These are phyloP conservation scores for Chaetodon trifascialis DNA, from an alignment of 2,113 vertebrate species.

Conservation along the genomic window DNA sequence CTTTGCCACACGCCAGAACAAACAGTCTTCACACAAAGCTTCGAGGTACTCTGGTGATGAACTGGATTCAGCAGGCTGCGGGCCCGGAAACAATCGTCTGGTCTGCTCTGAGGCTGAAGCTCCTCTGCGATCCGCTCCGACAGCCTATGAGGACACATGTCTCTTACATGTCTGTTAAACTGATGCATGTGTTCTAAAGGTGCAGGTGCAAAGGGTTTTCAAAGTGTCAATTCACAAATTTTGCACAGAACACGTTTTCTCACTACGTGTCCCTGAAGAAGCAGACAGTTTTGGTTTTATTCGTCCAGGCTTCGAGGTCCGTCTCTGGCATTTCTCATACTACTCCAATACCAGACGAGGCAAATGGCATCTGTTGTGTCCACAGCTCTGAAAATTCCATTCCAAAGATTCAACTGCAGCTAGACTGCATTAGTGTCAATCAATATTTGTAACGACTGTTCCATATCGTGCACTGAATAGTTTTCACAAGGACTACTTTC, in stretches of 20 bases:
- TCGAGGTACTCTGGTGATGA: not conserved
- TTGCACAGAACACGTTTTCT: not conserved
- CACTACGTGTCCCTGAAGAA: not conserved
- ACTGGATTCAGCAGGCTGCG: not conserved
- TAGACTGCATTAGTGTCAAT: not conserved
- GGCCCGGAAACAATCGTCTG: not conserved
- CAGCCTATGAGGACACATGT: not conserved
- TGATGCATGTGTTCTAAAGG: not conserved
- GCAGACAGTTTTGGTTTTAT: not conserved
- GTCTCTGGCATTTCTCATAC: not conserved
- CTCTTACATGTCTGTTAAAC: not conserved
- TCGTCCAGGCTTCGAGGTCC: too few relatives aligned
- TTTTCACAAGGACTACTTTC: not conserved
- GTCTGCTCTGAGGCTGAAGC: not conserved
- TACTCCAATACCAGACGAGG: not conserved
- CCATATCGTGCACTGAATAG: not conserved
- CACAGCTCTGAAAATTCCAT: too few relatives aligned
- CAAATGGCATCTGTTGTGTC: too few relatives aligned
- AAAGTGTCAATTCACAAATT: not conserved
- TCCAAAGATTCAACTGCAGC: not conserved
- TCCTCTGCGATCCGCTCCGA: not conserved
- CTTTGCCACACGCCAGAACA: conserved; percentile 1
- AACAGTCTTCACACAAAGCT: not conserved
- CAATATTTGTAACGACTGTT: not conserved
- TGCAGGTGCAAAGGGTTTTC: not conserved